Percentiles rank a stretch among this genome's conserved stretches.
Conservation (phyloP, 2,888 invertebrate species). For the Heliconius ismenius region DNA sequence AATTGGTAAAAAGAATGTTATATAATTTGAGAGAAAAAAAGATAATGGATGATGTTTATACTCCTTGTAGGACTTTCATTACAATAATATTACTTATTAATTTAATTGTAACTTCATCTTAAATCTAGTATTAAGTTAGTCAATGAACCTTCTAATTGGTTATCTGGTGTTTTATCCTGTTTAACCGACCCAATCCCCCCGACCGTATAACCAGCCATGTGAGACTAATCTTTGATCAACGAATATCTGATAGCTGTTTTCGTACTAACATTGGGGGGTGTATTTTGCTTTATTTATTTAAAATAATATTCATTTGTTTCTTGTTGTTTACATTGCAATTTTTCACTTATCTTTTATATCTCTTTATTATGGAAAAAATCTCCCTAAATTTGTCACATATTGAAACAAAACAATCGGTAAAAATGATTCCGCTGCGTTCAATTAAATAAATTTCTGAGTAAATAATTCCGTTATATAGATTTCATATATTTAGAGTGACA, state of each 20-base stretch:
- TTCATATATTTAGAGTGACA: too few species aligned
- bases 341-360: too few species aligned
- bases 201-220: slow-evolving; percentile 31
- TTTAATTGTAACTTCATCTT: background rate
- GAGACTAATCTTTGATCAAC: slow-evolving; percentile 36
- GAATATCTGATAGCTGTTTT: slow-evolving; percentile 23
- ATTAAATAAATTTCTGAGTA: background rate
- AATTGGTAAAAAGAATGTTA: too few species aligned
- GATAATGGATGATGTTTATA: background rate
- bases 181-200: slow-evolving; percentile 23
- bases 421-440: background rate
- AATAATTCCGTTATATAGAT: too few species aligned
- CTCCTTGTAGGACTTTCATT: background rate
- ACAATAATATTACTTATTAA: background rate
- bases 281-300: background rate
- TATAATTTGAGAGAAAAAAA: too few species aligned
- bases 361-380: background rate
- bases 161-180: slow-evolving; percentile 28
- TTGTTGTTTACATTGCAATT: too few species aligned
- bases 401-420: background rate
- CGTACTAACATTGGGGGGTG: slow-evolving; percentile 16
- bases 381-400: background rate
- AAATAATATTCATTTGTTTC: background rate
- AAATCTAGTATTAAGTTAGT: slow-evolving; percentile 14
- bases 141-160: slow-evolving; percentile 31